A percentile compares a stretch with the other conserved stretches of the same genome.
Conservation (phyloP, 2,113 vertebrate species). For the Pan troglodytes region NHGRI_mPanTro3-v2.1_pri NC_072412.2:38357501-38358000, state of each 20-base stretch:
- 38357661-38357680: neutral
- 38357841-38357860: neutral
- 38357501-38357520: neutral
- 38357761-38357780: neutral
- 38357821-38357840: neutral
- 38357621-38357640: no score
- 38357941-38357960: neutral
- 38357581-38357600: neutral
- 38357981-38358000: neutral
- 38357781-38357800: neutral
- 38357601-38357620: neutral
- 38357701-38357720: fast-evolving
- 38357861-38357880: neutral
- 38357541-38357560: neutral
- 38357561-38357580: neutral
- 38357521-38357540: neutral
- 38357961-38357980: neutral
- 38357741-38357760: neutral
- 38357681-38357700: neutral
- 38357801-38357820: neutral
- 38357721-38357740: neutral
- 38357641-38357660: neutral
- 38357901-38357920: neutral
- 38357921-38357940: neutral
- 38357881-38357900: neutral